A percentile compares a stretch with the other conserved stretches of the same genome.
phyloP scores from a whole-genome alignment of 2,888 invertebrate species.

The Polietes domitor region DNA sequence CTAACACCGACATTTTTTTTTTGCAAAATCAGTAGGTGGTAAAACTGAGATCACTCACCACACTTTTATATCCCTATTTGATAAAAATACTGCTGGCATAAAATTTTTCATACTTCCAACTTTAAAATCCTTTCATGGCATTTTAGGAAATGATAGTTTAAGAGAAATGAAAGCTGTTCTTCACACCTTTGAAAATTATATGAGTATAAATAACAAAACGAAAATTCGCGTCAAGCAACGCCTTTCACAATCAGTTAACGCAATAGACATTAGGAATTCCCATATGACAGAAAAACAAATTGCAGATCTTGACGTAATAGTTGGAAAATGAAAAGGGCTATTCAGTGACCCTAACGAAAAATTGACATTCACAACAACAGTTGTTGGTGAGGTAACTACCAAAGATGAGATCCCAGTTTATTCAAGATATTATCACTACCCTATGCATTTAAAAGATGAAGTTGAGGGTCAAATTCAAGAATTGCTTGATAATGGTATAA shows the following conservation, averaged over 20 bases:
- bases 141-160: constrained; percentile 1
- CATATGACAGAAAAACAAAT: constrained; percentile 5
- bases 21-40: constrained; percentile 18
- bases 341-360: constrained; percentile 33
- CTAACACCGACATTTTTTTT: constrained; percentile 23
- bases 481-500: constrained; percentile 14
- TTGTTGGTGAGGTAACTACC: neutral
- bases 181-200: neutral
- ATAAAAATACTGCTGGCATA: neutral
- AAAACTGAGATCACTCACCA: constrained; percentile 35
- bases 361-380: constrained; percentile 35
- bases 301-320: neutral
- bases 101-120: constrained; percentile 5
- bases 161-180: constrained; percentile 28
- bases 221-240: neutral
- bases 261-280: neutral
- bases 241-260: neutral
- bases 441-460: neutral
- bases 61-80: constrained; percentile 32
- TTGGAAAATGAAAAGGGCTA: neutral
- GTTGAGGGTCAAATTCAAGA: constrained; percentile 2
- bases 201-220: neutral
- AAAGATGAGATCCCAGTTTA: constrained; percentile 5
- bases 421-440: constrained; percentile 35
- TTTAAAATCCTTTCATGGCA: neutral